Base-by-base conservation (phyloP, 2,797 vertebrate genomes). In the Sparidentex hasta region DNA sequence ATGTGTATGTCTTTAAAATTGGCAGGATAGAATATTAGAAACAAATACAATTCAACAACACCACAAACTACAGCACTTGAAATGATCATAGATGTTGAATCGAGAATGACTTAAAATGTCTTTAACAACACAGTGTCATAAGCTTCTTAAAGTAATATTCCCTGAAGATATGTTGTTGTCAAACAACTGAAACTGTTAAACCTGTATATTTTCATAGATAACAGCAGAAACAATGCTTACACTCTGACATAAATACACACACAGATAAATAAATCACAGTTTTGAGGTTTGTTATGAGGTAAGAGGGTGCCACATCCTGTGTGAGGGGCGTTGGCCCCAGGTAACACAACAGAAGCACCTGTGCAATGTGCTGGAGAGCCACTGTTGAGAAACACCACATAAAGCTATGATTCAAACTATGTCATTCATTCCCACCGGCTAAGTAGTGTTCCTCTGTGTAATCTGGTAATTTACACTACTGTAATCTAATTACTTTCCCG, bases 241-340 rank as follows among this genome's bases (percentile, higher is more conserved):
- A 71, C 3, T 63, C 29, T 1, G 4, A 46, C 12, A 59, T 14
- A n/a, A 14, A 71, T 3, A 59, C 33, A 67, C 16, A 56, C 3
- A 1, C 11, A 17, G 8, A 33, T 29, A 33, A 78, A 73, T 55
- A 50, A 78, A 73, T 62, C 14, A 5, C 33, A 69, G 54, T 25
- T 63, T 46, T 11, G 14, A 38, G 7, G 17, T 33, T 41, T 41
- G 25, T 47, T 41, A 3, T 46, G 63, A 67, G 23, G 25, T 38
- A 48, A 72, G 9, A 61, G 1, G 33, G 55, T n/a, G 47, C 7
- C 20, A 75, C 78, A 78, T 84, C 73, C 74, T 72, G 72, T 65
- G 14, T 4, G 64, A 88, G 82, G 90, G 93, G 92, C 89, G 92
- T 92, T 93, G 93, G 90, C 67, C 61, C 38, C 62, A n/a, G 17